Conservation (phyloP, 2,113 vertebrate species). For the Neoarius graeffei region DNA sequence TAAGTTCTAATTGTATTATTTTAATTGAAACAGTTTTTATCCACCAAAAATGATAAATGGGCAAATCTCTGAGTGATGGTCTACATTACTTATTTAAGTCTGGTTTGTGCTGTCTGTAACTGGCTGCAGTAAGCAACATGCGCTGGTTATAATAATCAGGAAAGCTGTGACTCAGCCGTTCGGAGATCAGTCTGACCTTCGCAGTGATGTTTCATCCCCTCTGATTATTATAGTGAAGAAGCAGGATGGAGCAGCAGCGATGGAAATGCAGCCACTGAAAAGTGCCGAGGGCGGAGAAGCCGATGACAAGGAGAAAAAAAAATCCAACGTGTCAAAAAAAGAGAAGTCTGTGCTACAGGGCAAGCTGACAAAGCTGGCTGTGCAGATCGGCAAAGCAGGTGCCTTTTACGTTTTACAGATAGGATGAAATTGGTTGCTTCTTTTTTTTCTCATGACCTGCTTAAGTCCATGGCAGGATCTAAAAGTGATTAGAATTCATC, state of each 20-base stretch:
- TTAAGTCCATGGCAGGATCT: not conserved
- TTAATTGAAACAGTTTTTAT: not conserved
- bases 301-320: constrained; percentile 94
- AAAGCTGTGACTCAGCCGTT: not conserved
- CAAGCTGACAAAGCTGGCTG: constrained; percentile 97
- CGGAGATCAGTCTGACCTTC: not conserved
- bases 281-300: constrained; percentile 93
- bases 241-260: constrained; percentile 95
- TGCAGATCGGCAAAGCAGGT: constrained; percentile 98
- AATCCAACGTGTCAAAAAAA: constrained; percentile 88
- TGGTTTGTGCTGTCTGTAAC: not conserved
- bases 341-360: constrained; percentile 98
- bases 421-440: not conserved
- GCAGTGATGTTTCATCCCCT: constrained; percentile 43
- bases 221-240: constrained; percentile 86
- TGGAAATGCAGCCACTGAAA: constrained; percentile 99
- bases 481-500: not conserved
- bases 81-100: not conserved
- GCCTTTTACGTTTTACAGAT: not conserved
- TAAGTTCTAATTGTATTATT: not conserved
- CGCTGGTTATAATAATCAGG: not conserved
- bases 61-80: not conserved
- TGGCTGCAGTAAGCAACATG: not conserved
- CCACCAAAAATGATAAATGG: not conserved
- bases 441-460: not conserved